These are phyloP conservation scores for Suncus etruscus DNA, from an alignment of 2,113 vertebrate genomes.

Conservation along the genomic window DNA sequence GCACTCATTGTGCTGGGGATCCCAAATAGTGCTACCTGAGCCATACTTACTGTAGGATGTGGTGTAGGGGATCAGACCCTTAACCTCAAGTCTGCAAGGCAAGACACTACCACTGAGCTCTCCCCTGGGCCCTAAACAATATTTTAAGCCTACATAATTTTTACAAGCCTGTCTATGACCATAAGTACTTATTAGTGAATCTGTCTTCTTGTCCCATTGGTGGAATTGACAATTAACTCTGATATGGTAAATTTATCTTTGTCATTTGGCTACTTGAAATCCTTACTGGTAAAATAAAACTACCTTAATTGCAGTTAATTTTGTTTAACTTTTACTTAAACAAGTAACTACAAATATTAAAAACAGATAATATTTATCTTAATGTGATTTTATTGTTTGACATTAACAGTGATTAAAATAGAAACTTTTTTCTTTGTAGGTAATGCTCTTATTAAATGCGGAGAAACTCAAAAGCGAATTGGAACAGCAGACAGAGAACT, in stretches of 20 bases:
- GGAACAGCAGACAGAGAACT: constrained; percentile 96
- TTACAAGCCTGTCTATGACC: neutral
- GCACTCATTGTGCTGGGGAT: too few relatives aligned
- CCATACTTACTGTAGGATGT: too few relatives aligned
- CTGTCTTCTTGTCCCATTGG: neutral
- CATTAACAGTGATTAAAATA: constrained; percentile 46
- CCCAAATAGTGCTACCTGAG: too few relatives aligned
- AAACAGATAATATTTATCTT: constrained; percentile 55
- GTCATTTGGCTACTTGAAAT: constrained; percentile 49
- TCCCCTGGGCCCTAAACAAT: neutral
- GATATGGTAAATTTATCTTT: constrained; percentile 10
- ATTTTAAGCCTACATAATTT: constrained; percentile 47
- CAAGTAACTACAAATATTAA: constrained; percentile 43
- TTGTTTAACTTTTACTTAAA: constrained; percentile 53
- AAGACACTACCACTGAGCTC: too few relatives aligned
- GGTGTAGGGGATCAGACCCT: too few relatives aligned
- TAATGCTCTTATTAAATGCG: constrained; percentile 97
- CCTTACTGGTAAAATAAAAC: constrained; percentile 62
- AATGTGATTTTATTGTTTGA: constrained; percentile 61
- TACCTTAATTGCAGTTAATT: constrained; percentile 23
- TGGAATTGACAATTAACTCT: constrained; percentile 24
- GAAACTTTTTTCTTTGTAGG: constrained; percentile 87
- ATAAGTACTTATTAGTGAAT: constrained; percentile 3
- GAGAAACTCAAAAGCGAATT: constrained; percentile 97
- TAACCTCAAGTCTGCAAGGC: too few relatives aligned